phyloP scores from a whole-genome alignment of 2,797 vertebrate species.

The Ctenosaura bakeri region DNA sequence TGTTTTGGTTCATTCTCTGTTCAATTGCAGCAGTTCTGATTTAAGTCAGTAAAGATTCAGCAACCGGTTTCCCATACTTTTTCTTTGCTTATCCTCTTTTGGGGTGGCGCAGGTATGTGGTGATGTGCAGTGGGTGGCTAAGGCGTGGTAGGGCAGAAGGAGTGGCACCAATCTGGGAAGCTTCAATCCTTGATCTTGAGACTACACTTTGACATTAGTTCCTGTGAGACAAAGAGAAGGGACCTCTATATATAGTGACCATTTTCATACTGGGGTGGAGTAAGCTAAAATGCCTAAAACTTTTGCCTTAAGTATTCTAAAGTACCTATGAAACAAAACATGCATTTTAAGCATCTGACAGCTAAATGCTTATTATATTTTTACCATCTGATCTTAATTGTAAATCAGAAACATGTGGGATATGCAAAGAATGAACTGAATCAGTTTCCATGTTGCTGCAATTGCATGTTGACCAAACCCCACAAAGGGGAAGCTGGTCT shows the following conservation, averaged over 20 bases:
- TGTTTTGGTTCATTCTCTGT: neutral
- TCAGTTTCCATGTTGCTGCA: neutral
- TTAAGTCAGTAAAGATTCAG: neutral
- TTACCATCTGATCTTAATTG: neutral
- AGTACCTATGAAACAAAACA: neutral
- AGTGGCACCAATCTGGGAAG: neutral
- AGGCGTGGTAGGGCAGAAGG: neutral
- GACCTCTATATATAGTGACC: neutral
- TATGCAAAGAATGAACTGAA: neutral
- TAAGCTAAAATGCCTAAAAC: neutral
- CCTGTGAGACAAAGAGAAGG: slow-evolving; percentile 3
- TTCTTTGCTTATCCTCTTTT: neutral
- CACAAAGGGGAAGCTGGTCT: neutral
- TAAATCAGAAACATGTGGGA: neutral
- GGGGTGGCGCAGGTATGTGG: neutral
- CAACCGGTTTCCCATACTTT: neutral
- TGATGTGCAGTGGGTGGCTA: neutral
- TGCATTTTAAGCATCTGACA: neutral
- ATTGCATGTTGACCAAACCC: neutral
- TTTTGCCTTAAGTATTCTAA: neutral
- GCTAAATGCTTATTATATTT: neutral
- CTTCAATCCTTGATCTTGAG: neutral
- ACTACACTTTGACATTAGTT: neutral
- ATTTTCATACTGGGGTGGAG: neutral
- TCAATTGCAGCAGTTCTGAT: neutral